Evolutionary conservation across 1,140 invertebrate genomes (phyloP), one percentile per base, ranked within the genome.

Genomic region (Camponotus pennsylvanicus): DNA sequence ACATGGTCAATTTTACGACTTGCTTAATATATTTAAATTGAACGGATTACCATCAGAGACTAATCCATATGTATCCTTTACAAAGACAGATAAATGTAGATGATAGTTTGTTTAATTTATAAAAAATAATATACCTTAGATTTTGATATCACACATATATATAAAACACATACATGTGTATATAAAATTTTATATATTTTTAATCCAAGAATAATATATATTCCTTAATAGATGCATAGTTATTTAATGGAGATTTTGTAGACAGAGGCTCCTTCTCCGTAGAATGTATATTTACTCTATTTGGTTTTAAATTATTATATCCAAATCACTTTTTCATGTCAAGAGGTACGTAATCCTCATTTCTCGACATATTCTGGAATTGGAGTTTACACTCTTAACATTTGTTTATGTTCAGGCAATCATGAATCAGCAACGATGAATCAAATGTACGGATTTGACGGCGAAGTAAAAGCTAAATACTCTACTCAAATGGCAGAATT

Each of bases 241-340:
- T 99, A 89, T 99, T 99, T 95, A 99, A 99, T 96, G 99, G 99
- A 88, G 99, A 99, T 95, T 99, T 99, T 96, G 99, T 99, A 61
- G 99, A 99, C 95, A 96, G 99, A 96, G 99, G 99, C 13, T 99
- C 99, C 0, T 99, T 99, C 95, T 99, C 99, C 27, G 99, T 99
- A 37, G 99, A 99, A 95, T 99, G 99, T 95, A 99, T 99, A 93
- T 99, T 99, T 94, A 98, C 98, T 32, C 95, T 99, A 63, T 99
- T 99, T 95, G 98, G 98, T 88, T 99, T 99, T 94, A 99, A 99
- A 95, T 95, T 99, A 71, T 96, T 99, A 13, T 99, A 98, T 95
- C 99, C 99, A 0, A 97, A 99, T 94, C 97, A 99, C 94, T 99
- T 99, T 95, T 99, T 97, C 94, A 98, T 99, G 98, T 98, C 99